Percentiles rank a stretch among this genome's conserved stretches.
Evolutionary conservation across 2,888 invertebrate species (phyloP).

Genomic region (Deroplatys truncata): DNA sequence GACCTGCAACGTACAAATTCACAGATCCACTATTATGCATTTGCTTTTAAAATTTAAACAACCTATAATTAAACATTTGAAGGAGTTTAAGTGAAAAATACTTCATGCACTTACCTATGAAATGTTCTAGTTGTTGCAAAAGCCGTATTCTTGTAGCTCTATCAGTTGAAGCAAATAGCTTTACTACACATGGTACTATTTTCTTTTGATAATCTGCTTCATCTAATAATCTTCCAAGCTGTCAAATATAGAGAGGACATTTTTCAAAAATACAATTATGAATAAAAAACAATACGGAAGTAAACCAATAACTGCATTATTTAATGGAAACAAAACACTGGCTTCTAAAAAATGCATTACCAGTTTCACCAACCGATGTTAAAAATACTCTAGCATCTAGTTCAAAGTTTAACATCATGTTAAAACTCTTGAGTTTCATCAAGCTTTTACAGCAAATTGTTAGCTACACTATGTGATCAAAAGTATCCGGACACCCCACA

Average conservation of each 20-base stretch:
- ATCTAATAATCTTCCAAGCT: conserved; percentile 86
- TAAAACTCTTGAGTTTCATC: too few relatives aligned
- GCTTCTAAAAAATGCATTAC: too few relatives aligned
- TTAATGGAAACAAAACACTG: neutral
- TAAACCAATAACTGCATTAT: neutral
- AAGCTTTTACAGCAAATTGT: too few relatives aligned
- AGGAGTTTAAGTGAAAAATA: neutral
- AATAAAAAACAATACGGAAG: conserved; percentile 12
- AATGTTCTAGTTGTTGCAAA: conserved; percentile 89
- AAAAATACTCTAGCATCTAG: too few relatives aligned
- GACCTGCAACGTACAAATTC: conserved; percentile 42
- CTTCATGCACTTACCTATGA: conserved; percentile 52
- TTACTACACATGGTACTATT: conserved; percentile 96
- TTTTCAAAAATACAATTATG: neutral
- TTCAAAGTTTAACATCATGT: too few relatives aligned
- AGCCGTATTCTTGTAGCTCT: conserved; percentile 91
- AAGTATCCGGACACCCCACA: too few relatives aligned
- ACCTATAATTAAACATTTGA: neutral
- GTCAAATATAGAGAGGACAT: conserved; percentile 39
- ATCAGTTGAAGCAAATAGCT: conserved; percentile 93
- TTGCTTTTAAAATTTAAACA: neutral
- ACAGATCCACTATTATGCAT: neutral
- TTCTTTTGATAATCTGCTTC: conserved; percentile 92
- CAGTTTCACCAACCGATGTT: too few relatives aligned
- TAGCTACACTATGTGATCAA: too few relatives aligned